phyloP scores from a whole-genome alignment of 2,888 invertebrate species.

The Ischnura elegans region DNA sequence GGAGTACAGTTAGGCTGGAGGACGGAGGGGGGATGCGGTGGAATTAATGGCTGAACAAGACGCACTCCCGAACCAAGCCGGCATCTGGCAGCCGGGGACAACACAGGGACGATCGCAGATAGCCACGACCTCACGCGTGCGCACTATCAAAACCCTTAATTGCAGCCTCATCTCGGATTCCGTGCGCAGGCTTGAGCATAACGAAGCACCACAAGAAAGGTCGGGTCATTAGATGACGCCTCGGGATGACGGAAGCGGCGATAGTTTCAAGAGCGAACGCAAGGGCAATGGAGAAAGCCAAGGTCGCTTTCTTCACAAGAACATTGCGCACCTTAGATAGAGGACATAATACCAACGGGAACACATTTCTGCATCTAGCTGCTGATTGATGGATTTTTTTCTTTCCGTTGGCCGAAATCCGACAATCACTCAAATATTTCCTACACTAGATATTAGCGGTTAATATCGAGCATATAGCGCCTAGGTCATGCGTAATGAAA shows the following conservation, averaged over 20 bases:
- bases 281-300: not conserved
- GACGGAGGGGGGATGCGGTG: not conserved
- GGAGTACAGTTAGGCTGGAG: not conserved
- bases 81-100: not conserved
- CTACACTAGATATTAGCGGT: too few species aligned
- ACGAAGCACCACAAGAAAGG: slow-evolving; percentile 8
- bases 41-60: not conserved
- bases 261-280: too few species aligned
- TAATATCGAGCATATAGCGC: too few species aligned
- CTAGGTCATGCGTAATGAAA: too few species aligned
- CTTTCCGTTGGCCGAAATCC: too few species aligned
- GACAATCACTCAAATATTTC: too few species aligned
- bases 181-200: not conserved
- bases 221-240: slow-evolving; percentile 20
- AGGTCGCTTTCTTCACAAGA: not conserved
- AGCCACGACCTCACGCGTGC: not conserved
- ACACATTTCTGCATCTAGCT: too few species aligned
- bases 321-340: too few species aligned
- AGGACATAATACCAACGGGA: too few species aligned
- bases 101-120: not conserved
- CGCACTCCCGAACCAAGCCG: not conserved
- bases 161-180: not conserved
- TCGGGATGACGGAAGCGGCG: not conserved
- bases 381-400: too few species aligned
- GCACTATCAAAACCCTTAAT: not conserved